phyloP scores from a whole-genome alignment of 2,113 vertebrate species.

The Scatophagus argus region DNA sequence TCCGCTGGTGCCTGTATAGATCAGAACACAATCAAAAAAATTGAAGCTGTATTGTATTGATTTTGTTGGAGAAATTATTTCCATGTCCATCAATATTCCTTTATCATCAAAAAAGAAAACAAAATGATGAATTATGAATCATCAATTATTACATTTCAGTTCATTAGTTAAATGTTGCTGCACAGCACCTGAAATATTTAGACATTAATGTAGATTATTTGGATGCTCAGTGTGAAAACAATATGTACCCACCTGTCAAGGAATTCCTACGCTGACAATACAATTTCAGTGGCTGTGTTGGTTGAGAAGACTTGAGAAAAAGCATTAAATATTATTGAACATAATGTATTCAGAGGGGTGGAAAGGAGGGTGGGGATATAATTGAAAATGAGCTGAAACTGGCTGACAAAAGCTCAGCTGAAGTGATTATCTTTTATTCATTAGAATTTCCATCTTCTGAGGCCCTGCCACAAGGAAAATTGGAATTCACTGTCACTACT shows the following conservation, averaged over 20 bases:
- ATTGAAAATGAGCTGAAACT: conserved; percentile 77
- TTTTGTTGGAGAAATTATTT: not conserved
- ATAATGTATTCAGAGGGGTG: conserved; percentile 63
- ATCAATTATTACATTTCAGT: not conserved
- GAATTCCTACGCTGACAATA: conserved; percentile 20
- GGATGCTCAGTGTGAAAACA: conserved; percentile 12
- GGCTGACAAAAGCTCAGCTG: conserved; percentile 73
- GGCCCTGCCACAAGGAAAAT: conserved; percentile 66
- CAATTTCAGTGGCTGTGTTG: conserved; percentile 20
- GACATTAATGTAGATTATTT: conserved; percentile 24
- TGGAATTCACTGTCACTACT: conserved; percentile 73
- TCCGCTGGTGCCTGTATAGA: not conserved
- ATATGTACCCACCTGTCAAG: conserved; percentile 9
- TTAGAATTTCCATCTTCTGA: conserved; percentile 77
- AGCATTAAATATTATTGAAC: conserved; percentile 61
- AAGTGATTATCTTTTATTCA: conserved; percentile 82
- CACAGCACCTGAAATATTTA: conserved; percentile 1
- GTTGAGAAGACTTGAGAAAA: conserved; percentile 28
- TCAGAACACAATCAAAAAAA: not conserved
- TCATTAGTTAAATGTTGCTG: conserved; percentile 11
- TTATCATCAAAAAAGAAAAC: not conserved
- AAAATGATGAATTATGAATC: too few relatives aligned
- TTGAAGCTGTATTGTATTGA: not conserved
- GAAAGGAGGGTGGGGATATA: conserved; percentile 57
- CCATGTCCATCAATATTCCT: not conserved